Conservation (phyloP, 2,797 vertebrate species). For the Gastrophryne carolinensis region DNA sequence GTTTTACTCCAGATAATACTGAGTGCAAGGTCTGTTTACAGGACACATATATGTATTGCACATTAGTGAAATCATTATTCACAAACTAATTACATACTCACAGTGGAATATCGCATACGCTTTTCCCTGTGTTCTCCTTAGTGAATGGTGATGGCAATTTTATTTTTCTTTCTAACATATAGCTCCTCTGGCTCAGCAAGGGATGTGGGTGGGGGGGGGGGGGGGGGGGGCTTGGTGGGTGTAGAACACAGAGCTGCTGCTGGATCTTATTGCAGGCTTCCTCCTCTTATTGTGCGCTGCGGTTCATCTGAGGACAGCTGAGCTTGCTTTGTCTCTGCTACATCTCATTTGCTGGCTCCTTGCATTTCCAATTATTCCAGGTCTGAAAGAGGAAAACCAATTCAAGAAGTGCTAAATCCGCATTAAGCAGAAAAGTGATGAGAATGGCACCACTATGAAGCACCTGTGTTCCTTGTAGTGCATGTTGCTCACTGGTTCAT, state of each 20-base stretch:
- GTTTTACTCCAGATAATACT: neutral
- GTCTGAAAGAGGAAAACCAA: neutral
- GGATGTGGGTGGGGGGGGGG: no score
- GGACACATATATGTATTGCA: neutral
- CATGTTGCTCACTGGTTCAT: no score
- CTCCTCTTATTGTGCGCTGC: slow-evolving; percentile 6
- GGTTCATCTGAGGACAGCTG: slow-evolving; percentile 41
- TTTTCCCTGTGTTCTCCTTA: neutral
- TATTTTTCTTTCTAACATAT: neutral
- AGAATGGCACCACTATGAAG: neutral
- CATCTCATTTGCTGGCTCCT: slow-evolving; percentile 8
- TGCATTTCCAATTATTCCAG: neutral
- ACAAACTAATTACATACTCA: neutral
- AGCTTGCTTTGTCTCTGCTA: slow-evolving; percentile 18
- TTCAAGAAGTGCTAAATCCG: neutral
- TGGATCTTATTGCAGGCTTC: neutral
- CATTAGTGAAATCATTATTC: neutral
- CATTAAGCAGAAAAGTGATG: neutral
- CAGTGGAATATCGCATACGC: neutral
- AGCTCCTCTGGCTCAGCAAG: neutral
- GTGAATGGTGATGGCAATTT: neutral
- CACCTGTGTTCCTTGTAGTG: neutral
- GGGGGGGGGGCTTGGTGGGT: neutral
- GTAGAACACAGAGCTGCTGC: neutral
- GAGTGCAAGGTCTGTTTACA: neutral